These are phyloP conservation scores for Caenorhabditis panamensis DNA, from an alignment of 2,888 invertebrate genomes.

Conservation along the genomic window DNA sequence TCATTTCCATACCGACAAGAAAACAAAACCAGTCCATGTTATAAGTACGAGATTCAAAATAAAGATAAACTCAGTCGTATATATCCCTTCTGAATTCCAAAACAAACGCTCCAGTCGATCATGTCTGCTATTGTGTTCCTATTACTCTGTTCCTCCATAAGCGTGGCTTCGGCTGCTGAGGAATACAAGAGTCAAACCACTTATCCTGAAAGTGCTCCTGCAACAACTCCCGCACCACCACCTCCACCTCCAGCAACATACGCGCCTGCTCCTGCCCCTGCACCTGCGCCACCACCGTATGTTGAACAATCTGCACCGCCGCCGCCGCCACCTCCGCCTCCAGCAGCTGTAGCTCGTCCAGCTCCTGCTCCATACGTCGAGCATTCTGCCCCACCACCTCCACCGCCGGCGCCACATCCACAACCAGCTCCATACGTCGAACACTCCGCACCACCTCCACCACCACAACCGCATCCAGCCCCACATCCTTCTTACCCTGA, in stretches of 20 bases:
- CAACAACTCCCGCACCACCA: conserved; percentile 21
- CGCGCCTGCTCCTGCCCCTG: conserved; percentile 19
- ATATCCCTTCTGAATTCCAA: conserved; percentile 53
- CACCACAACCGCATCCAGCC: conserved; percentile 37
- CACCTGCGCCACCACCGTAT: conserved; percentile 4
- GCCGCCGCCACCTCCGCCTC: conserved; percentile 3
- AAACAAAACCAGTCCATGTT: conserved; percentile 55
- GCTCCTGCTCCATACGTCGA: conserved; percentile 21
- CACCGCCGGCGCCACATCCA: conserved; percentile 22
- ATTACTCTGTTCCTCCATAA: conserved; percentile 10
- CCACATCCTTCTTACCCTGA: conserved; percentile 23
- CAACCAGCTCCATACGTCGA: conserved; percentile 26
- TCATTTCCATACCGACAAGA: conserved; percentile 48
- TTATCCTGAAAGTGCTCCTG: conserved; percentile 40
- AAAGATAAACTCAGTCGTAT: conserved; percentile 60
- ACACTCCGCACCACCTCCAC: conserved; percentile 39
- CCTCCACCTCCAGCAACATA: conserved; percentile 30
- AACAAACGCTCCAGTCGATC: conserved; percentile 45
- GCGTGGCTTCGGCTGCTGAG: conserved; percentile 27
- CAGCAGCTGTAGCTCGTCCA: conserved; percentile 6
- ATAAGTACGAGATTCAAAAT: conserved; percentile 59
- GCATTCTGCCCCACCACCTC: conserved; percentile 22
- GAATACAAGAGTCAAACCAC: conserved; percentile 50
- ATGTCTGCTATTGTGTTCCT: conserved; percentile 39
- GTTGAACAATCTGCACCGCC: background rate